Evolutionary conservation across 2,797 vertebrate genomes (phyloP).

Genomic region (Falco novaeseelandiae): DNA sequence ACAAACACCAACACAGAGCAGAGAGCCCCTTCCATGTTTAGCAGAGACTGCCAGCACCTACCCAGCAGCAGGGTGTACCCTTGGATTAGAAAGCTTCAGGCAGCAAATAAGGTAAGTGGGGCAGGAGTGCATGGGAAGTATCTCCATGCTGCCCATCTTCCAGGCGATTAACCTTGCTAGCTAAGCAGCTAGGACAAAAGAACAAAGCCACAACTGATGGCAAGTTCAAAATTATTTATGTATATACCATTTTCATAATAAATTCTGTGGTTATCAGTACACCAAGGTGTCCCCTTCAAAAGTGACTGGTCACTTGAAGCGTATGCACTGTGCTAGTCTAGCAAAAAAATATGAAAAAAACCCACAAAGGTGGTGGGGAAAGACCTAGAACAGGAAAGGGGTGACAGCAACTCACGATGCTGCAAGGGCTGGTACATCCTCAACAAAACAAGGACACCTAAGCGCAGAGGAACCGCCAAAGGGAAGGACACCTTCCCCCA

Average conservation of each 20-base stretch:
- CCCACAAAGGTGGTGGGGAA: rapidly evolving
- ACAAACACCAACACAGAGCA: background rate
- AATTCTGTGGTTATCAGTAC: background rate
- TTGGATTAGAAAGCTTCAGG: background rate
- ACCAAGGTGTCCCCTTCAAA: background rate
- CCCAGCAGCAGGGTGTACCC: background rate
- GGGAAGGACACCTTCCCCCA: background rate
- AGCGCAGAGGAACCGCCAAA: background rate
- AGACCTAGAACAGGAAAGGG: background rate
- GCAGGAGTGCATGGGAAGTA: background rate
- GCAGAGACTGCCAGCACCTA: background rate
- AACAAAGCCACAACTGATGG: background rate
- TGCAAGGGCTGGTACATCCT: background rate
- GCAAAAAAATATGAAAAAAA: background rate
- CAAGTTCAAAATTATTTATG: background rate
- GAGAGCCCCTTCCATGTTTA: background rate
- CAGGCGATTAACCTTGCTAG: background rate
- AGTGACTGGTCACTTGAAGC: background rate
- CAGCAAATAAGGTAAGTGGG: background rate
- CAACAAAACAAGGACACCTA: background rate
- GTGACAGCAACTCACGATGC: background rate
- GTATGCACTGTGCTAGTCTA: rapidly evolving
- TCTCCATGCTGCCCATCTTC: background rate
- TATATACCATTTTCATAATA: background rate
- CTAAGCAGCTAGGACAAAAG: background rate